Evolutionary conservation across 2,113 vertebrate genomes (phyloP).

Genomic region (Paratilapia polleni): DNA sequence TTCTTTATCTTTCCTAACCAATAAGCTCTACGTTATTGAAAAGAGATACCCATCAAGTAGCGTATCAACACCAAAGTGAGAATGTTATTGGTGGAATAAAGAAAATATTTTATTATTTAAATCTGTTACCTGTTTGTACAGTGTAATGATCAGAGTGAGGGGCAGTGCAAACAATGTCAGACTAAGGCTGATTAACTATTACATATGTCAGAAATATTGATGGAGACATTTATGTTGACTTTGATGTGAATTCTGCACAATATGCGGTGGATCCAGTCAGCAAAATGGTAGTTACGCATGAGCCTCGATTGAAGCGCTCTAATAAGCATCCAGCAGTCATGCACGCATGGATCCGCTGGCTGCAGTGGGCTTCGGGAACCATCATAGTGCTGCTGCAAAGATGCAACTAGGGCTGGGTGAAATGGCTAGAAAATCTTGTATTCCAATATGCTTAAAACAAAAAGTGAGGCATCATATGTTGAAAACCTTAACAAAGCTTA

Average conservation of each 20-base stretch:
- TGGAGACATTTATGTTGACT: neutral
- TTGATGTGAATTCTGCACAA: neutral
- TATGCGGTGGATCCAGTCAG: neutral
- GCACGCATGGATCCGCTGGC: neutral
- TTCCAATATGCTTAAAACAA: neutral
- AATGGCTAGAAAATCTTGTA: neutral
- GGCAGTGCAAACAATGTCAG: neutral
- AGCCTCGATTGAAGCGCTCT: neutral
- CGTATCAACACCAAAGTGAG: no score
- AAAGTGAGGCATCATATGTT: neutral
- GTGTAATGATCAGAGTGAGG: neutral
- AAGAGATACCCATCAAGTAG: no score
- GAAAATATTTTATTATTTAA: neutral
- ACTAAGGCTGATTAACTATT: neutral
- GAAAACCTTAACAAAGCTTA: neutral
- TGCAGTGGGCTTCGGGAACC: neutral
- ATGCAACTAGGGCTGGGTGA: neutral
- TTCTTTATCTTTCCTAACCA: rapidly evolving
- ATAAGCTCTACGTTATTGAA: no score
- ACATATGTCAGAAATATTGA: neutral
- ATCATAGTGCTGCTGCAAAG: neutral
- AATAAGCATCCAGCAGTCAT: neutral
- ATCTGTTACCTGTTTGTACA: neutral
- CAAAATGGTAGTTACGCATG: neutral
- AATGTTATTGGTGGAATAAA: no score